A percentile compares a stretch with the other conserved stretches of the same genome.
These are phyloP conservation scores for Tanytarsus gracilentus DNA, from an alignment of 2,888 invertebrate species.

Conservation along the genomic window DNA sequence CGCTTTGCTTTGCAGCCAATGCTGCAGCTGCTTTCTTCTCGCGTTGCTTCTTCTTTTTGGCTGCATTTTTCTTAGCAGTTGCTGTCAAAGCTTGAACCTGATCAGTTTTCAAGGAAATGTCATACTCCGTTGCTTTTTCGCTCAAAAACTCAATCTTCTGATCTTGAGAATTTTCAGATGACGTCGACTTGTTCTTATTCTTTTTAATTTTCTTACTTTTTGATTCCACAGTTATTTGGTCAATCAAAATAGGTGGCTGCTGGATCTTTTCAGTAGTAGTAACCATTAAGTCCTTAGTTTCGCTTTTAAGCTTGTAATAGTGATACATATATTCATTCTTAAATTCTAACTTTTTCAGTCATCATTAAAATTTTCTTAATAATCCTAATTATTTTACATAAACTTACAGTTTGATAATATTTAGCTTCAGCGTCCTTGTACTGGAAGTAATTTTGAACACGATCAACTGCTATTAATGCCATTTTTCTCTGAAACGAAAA, in stretches of 20 bases:
- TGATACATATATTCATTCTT: neutral
- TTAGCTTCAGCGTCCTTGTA: constrained; percentile 67
- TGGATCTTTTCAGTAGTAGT: too few species aligned
- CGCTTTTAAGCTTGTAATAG: neutral
- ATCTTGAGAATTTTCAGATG: neutral
- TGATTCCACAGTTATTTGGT: neutral
- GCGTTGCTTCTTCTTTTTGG: constrained; percentile 2
- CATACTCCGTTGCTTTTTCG: constrained; percentile 16
- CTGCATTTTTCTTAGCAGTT: constrained; percentile 1
- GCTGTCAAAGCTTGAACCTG: neutral
- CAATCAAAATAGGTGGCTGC: too few species aligned
- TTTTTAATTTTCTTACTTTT: constrained; percentile 21
- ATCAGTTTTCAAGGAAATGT: neutral
- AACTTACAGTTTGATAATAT: constrained; percentile 61
- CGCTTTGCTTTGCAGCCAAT: neutral
- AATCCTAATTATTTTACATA: neutral
- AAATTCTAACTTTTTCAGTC: too few species aligned
- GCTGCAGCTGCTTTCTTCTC: constrained; percentile 23
- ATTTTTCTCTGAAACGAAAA: too few species aligned
- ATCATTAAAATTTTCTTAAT: neutral
- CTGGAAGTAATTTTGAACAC: constrained; percentile 34
- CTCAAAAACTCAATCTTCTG: constrained; percentile 29
- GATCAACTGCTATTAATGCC: constrained; percentile 28
- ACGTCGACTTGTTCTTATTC: constrained; percentile 8
- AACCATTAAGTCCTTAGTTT: too few species aligned